Conservation (phyloP, 2,113 vertebrate genomes). For the Nymphicus hollandicus region DNA sequence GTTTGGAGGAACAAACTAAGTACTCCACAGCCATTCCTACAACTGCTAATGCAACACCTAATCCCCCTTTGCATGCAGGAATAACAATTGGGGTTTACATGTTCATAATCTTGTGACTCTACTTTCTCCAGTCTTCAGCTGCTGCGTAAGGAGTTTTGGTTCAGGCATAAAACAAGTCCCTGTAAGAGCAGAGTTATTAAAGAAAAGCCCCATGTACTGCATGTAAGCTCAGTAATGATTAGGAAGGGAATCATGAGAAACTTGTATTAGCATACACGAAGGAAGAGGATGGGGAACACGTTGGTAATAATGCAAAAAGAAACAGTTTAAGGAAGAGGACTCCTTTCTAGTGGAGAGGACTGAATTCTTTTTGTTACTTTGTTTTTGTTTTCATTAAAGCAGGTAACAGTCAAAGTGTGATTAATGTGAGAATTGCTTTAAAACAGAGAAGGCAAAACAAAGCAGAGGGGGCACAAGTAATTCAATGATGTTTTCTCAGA, state of each 20-base stretch:
- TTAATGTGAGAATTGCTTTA: background rate
- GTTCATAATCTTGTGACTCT: conserved; percentile 34
- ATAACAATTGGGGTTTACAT: background rate
- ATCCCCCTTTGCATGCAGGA: background rate
- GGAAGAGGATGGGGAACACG: background rate
- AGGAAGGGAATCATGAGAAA: background rate
- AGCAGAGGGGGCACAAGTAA: background rate
- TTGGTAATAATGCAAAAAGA: background rate
- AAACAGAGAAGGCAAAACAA: background rate
- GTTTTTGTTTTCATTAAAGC: background rate
- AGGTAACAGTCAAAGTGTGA: background rate
- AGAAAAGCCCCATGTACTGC: background rate
- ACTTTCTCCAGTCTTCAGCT: conserved; percentile 8
- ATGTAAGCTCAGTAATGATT: background rate
- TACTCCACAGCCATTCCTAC: background rate
- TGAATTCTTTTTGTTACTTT: background rate
- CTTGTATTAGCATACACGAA: background rate
- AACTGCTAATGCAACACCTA: conserved; percentile 10
- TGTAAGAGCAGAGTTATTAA: background rate
- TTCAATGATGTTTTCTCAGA: background rate
- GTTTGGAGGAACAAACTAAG: conserved; percentile 6
- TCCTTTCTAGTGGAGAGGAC: background rate
- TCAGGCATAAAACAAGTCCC: background rate
- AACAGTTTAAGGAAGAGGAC: background rate
- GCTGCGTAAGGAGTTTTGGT: background rate